Base-by-base conservation (phyloP, 2,888 invertebrate species). In the Laspeyria flexula region DNA sequence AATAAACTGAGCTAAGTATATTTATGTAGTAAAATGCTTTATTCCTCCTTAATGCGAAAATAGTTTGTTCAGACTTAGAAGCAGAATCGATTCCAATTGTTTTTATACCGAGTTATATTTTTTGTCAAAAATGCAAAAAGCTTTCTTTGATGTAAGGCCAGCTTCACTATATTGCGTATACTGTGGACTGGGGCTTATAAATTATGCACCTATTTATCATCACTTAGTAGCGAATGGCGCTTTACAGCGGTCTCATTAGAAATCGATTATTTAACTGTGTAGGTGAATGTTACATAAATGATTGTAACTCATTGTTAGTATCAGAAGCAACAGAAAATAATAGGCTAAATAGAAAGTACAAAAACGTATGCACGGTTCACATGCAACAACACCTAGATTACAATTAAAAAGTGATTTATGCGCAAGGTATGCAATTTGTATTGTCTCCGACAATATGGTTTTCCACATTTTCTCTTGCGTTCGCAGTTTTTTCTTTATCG, bases 281-380 rank as follows among this genome's bases (percentile, higher is more conserved):
- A 60, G 49, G 69, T 65, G 50, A 29, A 25, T 48, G 62, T 81
- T 83, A 81, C 71, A 74, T 81, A 84, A 84, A 73, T 63, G 55
- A 65, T 71, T 71, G 65, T 66, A 71, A 70, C 64, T 63, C 56
- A n/a, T 75, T 73, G 66, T 69, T 69, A 56, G 55, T 68, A 70
- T 56, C 48, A 65, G 55, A 51, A 55, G 65, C 44, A 59, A 61
- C 61, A 56, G 65, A 73, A 73, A 73, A 74, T 79, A 75, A 81
- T 70, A 64, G 70, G 59, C 62, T 53, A 65, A 77, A 75, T 79
- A 79, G 80, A 82, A 81, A 80, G 83, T 79, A 64, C 70, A 66
- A 56, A 56, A 70, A 60, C 59, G 66, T 67, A 69, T 62, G 69
- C 61, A 57, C 41, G 55, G 66, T 77, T 75, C 68, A 71, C 76